These are phyloP conservation scores for Phymatocera aterrima DNA, from an alignment of 2,888 invertebrate species.

Conservation along the genomic window DNA sequence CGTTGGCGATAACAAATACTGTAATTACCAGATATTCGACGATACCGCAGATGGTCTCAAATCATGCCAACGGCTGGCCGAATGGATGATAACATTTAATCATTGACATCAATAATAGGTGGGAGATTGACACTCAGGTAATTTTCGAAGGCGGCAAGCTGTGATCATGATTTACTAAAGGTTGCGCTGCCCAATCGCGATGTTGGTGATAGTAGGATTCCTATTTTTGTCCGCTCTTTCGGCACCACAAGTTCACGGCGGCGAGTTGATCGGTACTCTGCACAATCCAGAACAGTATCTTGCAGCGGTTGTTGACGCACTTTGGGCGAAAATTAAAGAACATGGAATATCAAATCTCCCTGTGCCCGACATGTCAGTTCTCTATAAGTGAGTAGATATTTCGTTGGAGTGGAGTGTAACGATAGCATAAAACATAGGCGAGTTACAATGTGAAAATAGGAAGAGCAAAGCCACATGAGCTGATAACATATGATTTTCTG, in stretches of 20 bases:
- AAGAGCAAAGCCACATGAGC: neutral
- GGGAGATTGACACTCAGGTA: neutral
- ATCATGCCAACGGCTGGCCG: neutral
- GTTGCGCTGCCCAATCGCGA: neutral
- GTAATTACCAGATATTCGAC: neutral
- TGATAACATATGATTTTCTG: neutral
- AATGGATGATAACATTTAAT: neutral
- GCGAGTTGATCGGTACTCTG: neutral
- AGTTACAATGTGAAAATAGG: neutral
- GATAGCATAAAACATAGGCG: neutral
- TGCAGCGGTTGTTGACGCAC: slow-evolving; percentile 2
- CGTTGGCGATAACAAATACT: neutral
- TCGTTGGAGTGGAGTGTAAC: neutral
- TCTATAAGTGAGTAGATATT: slow-evolving; percentile 37
- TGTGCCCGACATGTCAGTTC: slow-evolving; percentile 8
- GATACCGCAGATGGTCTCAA: neutral
- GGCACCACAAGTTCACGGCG: neutral
- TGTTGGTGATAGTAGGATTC: neutral
- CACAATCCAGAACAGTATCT: neutral
- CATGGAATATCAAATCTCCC: slow-evolving; percentile 45
- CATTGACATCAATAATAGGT: neutral
- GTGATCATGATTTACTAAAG: neutral
- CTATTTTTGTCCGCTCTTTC: neutral
- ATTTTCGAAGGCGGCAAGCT: neutral
- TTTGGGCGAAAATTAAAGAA: slow-evolving; percentile 30